phyloP scores from a whole-genome alignment of 1,140 invertebrate species.

The Pseudomyrmex gracilis region DNA sequence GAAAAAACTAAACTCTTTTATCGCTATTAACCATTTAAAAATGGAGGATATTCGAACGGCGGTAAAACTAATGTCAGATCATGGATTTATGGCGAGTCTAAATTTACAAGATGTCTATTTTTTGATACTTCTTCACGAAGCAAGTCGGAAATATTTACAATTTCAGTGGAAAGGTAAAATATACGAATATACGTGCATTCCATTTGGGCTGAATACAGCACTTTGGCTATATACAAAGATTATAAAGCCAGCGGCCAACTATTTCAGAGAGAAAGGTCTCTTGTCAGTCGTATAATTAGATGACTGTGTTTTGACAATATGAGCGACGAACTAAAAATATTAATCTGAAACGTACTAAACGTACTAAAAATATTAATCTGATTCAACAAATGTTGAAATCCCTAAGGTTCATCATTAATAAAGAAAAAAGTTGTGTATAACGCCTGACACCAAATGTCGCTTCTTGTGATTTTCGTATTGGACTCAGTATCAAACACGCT shows the following conservation, averaged over 20 bases:
- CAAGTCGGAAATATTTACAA: not conserved
- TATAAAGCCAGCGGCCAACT: not conserved
- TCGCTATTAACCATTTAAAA: constrained; percentile 16
- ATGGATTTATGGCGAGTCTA: not conserved
- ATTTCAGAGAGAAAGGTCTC: not conserved
- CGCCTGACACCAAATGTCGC: no score
- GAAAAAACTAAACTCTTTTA: constrained; percentile 25
- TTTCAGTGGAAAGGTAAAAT: not conserved
- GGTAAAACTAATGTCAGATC: not conserved
- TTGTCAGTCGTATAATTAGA: constrained; percentile 3
- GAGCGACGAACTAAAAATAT: not conserved
- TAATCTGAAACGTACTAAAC: not conserved
- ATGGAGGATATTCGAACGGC: not conserved
- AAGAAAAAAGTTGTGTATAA: no score
- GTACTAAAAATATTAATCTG: no score
- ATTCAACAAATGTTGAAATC: no score
- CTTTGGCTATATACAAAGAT: constrained; percentile 25
- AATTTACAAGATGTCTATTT: constrained; percentile 41
- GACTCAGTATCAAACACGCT: no score
- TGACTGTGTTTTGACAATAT: not conserved
- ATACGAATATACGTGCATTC: constrained; percentile 19
- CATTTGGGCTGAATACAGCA: constrained; percentile 13
- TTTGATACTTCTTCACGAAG: not conserved
- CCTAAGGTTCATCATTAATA: no score
- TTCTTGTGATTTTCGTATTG: no score